Percentiles rank a stretch among this genome's conserved stretches.
Conservation (phyloP, 2,888 invertebrate species). For the Volucella bombylans region DNA sequence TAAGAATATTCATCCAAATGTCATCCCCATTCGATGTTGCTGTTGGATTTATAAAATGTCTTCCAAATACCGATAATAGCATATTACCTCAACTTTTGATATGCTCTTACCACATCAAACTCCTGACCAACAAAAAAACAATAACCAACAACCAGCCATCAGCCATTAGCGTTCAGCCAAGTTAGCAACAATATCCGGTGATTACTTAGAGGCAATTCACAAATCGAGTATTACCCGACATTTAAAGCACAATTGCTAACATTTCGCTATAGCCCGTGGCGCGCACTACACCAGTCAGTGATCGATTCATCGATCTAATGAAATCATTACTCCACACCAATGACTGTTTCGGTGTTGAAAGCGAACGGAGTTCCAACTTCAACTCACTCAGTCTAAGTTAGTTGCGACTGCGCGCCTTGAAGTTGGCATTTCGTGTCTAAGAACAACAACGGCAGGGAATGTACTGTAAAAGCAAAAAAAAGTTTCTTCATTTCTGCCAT, state of each 20-base stretch:
- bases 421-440: conserved; percentile 57
- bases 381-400: background rate
- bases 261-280: conserved; percentile 60
- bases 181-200: conserved; percentile 58
- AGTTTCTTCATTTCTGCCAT: no score
- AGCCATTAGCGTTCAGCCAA: no score
- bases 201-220: conserved; percentile 59
- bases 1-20: no score
- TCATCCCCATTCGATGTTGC: no score
- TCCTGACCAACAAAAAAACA: background rate
- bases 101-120: no score
- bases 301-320: conserved; percentile 71
- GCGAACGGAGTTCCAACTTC: conserved; percentile 6
- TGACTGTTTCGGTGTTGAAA: conserved; percentile 47
- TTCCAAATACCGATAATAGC: no score
- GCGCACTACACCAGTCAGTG: conserved; percentile 20
- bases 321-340: conserved; percentile 67
- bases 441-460: conserved; percentile 43
- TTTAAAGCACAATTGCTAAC: conserved; percentile 61
- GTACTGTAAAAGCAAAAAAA: no score
- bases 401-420: conserved; percentile 17
- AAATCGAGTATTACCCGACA: conserved; percentile 63
- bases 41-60: no score
- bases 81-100: no score
- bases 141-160: background rate